Evolutionary conservation across 2,888 invertebrate species (phyloP).

Genomic region (Andrena praecox): DNA sequence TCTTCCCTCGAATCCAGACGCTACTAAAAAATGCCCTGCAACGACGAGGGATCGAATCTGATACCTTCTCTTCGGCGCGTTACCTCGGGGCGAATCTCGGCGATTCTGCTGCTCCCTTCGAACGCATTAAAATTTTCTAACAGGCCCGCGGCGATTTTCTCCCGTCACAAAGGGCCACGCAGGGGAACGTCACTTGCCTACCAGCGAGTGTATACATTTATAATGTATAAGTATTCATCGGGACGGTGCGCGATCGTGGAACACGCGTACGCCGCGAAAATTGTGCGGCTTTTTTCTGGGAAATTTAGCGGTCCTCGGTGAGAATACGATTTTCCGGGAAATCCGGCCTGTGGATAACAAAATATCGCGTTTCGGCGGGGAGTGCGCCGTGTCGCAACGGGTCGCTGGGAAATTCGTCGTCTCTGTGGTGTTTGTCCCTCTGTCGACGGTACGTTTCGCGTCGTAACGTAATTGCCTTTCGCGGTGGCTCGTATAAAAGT

Average conservation of each 20-base stretch:
- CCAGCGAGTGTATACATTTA: no score
- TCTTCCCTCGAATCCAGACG: conserved; percentile 34
- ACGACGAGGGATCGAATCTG: conserved; percentile 25
- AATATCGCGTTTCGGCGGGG: background rate
- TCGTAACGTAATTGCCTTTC: conserved; percentile 26
- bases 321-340: no score
- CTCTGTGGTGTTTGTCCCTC: conserved; percentile 5
- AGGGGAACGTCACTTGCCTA: background rate
- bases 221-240: background rate
- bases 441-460: background rate
- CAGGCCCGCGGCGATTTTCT: conserved; percentile 25
- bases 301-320: no score
- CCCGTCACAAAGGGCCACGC: conserved; percentile 1
- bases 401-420: background rate
- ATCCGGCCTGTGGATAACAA: no score
- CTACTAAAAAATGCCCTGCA: conserved; percentile 37
- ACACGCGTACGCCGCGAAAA: background rate
- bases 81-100: background rate
- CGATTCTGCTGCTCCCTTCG: conserved; percentile 21
- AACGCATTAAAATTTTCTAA: conserved; percentile 54
- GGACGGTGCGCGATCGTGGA: background rate
- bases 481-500: conserved; percentile 9
- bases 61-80: conserved; percentile 6
- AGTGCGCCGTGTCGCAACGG: background rate
- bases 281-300: background rate